Evolutionary conservation across 2,797 vertebrate genomes (phyloP).

Genomic region (Loris lydekkerianus): DNA sequence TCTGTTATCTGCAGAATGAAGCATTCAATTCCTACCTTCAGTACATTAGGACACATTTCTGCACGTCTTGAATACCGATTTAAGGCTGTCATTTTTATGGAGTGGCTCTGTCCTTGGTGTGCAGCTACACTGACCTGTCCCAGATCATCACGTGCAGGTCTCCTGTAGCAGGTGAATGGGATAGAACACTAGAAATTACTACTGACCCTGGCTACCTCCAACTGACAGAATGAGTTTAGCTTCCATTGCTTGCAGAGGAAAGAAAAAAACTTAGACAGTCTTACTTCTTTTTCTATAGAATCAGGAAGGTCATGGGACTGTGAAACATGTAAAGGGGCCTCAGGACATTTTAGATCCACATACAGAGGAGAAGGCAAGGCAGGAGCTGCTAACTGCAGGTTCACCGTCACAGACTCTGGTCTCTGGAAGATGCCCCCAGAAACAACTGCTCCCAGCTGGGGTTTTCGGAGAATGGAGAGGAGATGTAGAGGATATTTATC

Average conservation of each 20-base stretch:
- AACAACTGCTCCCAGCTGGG: not conserved
- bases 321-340: not conserved
- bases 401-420: not conserved
- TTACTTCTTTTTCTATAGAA: not conserved
- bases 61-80: not conserved
- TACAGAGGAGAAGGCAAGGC: not conserved
- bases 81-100: not conserved
- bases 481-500: not conserved
- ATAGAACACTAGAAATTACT: not conserved
- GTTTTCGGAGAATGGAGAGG: not conserved
- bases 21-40: not conserved
- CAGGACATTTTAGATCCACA: not conserved
- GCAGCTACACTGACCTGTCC: not conserved
- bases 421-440: not conserved
- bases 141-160: not conserved
- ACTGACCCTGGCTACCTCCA: not conserved
- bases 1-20: not conserved
- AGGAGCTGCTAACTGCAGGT: not conserved
- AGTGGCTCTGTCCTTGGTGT: not conserved
- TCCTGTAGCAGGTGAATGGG: not conserved
- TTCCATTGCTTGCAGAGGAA: not conserved
- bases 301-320: too few species aligned
- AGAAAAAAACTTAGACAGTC: not conserved
- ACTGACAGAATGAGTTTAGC: not conserved
- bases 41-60: not conserved